Conservation (phyloP, 2,888 invertebrate species). For the Lithophane semibrunnea region DNA sequence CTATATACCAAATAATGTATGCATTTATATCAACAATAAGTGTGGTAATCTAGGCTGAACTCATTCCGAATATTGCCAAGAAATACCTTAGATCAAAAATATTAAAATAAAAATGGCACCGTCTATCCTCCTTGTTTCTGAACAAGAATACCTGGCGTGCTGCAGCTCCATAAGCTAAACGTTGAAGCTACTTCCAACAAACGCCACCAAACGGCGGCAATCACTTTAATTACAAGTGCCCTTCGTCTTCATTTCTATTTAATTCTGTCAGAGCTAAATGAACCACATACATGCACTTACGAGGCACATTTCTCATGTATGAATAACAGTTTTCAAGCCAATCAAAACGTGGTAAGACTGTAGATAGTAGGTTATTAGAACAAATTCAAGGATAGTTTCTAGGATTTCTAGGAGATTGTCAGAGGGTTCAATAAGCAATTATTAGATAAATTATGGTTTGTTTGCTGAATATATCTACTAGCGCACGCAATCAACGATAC, state of each 20-base stretch:
- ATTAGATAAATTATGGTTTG: neutral
- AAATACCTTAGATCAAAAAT: neutral
- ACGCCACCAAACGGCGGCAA: neutral
- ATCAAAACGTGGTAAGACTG: slow-evolving; percentile 33
- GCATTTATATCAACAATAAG: neutral
- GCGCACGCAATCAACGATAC: too few relatives aligned
- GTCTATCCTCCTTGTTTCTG: neutral
- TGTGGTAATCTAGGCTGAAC: neutral
- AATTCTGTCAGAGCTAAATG: neutral
- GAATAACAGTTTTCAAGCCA: neutral
- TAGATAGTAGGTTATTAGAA: slow-evolving; percentile 1
- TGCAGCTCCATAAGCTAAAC: neutral
- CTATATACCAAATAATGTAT: neutral
- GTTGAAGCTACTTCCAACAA: too few relatives aligned
- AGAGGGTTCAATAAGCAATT: neutral
- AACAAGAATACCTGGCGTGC: neutral
- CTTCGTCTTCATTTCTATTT: neutral
- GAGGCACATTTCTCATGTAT: neutral
- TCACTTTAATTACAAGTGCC: neutral
- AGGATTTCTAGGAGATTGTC: neutral
- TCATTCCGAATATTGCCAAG: neutral
- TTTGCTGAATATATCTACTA: neutral
- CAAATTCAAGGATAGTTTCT: slow-evolving; percentile 2
- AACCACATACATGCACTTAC: neutral
- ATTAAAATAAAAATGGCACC: neutral